Evolutionary conservation across 53 echinoderm and acorn worm species (phyloP).

Genomic region (Apostichopus leukothele): DNA sequence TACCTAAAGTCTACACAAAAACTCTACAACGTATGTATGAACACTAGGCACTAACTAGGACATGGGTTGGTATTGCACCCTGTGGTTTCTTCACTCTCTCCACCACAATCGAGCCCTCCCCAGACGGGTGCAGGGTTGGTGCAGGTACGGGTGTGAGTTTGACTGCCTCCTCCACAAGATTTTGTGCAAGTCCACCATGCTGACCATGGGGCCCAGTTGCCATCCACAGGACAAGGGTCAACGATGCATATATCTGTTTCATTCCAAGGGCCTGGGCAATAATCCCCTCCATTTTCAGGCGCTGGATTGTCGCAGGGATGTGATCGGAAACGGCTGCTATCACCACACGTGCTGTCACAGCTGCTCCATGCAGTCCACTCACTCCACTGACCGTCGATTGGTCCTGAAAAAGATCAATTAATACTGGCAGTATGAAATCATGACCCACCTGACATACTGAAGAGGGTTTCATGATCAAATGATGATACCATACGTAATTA

Average conservation of each 20-base stretch:
- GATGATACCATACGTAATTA: too few species aligned
- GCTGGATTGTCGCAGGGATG: constrained; percentile 59
- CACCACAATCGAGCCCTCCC: constrained; percentile 58
- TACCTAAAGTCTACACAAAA: too few species aligned
- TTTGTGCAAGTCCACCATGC: constrained; percentile 52
- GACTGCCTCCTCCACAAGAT: constrained; percentile 57
- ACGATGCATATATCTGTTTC: constrained; percentile 50
- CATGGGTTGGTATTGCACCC: constrained; percentile 50
- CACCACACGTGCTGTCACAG: constrained; percentile 60
- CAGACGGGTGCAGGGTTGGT: constrained; percentile 55
- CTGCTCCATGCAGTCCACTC: constrained; percentile 58
- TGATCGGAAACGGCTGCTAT: constrained; percentile 31
- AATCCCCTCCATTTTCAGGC: constrained; percentile 62
- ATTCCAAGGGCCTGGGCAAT: constrained; percentile 52
- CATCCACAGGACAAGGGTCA: constrained; percentile 54
- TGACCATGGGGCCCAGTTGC: constrained; percentile 40
- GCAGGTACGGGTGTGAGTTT: constrained; percentile 52
- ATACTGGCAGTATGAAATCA: too few species aligned
- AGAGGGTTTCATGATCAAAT: too few species aligned
- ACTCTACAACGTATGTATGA: too few species aligned
- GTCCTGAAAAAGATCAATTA: constrained; percentile 20
- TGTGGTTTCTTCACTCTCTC: constrained; percentile 30
- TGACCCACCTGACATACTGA: too few species aligned
- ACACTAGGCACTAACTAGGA: constrained; percentile 18
- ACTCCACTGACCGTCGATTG: constrained; percentile 64